Conservation (phyloP, 1,140 invertebrate genomes). For the Portunus trituberculatus region DNA sequence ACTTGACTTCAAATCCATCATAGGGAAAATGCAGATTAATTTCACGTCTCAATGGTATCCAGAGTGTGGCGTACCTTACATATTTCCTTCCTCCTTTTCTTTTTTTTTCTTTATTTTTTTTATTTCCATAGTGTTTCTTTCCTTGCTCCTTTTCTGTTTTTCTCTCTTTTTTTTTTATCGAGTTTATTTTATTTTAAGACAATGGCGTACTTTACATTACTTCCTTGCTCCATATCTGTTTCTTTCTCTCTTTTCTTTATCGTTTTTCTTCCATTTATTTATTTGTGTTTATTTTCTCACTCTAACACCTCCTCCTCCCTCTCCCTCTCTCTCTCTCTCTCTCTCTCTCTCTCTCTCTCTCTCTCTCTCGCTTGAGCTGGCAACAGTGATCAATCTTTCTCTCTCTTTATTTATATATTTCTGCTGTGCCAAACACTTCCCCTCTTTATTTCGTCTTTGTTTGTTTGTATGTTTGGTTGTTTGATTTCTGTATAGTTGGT, state of each 20-base stretch:
- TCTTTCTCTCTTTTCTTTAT: neutral
- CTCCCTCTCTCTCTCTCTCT: neutral
- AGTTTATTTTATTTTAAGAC: neutral
- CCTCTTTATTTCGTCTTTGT: neutral
- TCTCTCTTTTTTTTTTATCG: too few relatives aligned
- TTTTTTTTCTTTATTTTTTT: neutral
- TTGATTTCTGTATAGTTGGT: too few relatives aligned
- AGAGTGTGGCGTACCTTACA: neutral
- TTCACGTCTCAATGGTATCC: neutral
- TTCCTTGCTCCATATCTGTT: neutral
- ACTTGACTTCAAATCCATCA: conserved; percentile 40
- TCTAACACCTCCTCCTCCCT: neutral
- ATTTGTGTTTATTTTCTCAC: neutral
- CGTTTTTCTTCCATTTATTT: neutral
- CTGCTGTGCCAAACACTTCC: neutral
- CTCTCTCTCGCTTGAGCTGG: conserved; percentile 18
- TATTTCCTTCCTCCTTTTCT: neutral
- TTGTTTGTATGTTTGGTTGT: too few relatives aligned
- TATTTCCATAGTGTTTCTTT: neutral
- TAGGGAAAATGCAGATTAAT: conserved; percentile 68
- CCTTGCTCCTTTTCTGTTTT: neutral
- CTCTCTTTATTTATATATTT: neutral
- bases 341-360: conserved; percentile 20
- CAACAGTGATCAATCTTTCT: conserved; percentile 23
- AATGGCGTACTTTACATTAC: neutral